Evolutionary conservation across 1,140 invertebrate genomes (phyloP), one percentile per base, ranked within the genome.

Genomic region (Procambarus virginalis): DNA sequence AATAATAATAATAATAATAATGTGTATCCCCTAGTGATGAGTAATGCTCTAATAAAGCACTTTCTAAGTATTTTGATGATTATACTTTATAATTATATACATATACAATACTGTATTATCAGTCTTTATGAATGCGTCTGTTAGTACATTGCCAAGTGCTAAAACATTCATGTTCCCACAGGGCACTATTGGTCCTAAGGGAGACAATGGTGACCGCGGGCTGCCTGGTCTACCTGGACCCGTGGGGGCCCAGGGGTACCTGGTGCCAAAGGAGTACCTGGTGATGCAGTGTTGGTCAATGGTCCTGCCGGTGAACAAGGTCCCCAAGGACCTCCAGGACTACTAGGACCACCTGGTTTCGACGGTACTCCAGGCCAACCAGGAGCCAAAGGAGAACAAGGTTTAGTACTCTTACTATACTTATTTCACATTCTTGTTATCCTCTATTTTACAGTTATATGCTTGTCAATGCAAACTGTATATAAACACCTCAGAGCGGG

Each of bases 201-300:
- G 92, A 55, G 58, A 84, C 48, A 55, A 14, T 45, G 92, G 92
- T 34, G 45, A 89, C 34, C 14, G 55, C 2, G 93, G 92, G 22
- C 68, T 58, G 17, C 55, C 90, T 48, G 92, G 92, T 14, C 73
- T 58, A 70, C 46, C 86, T 58, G 92, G 92, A 49, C 46, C 80
- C 12, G 46, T 79, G 14, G 92, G 92, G 48, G 22, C 92, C 20
- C 82, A 70, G 92, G 92, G 20, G 84, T 60, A 46, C 82, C 91
- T 80, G 92, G 92, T 6, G n/a, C 86, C 4, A 78, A 70, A 70
- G 92, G 92, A 6, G 75, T 92, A 20, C 92, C 92, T 14, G 92
- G 89, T 20, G 86, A 87, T 22, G 76, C 86, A 14, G 86, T 87
- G 8, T 46, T 87, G 9, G 77, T 90, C 12, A 79, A 73, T 17